phyloP scores from a whole-genome alignment of 2,113 vertebrate species.

The Eclectus roratus region DNA sequence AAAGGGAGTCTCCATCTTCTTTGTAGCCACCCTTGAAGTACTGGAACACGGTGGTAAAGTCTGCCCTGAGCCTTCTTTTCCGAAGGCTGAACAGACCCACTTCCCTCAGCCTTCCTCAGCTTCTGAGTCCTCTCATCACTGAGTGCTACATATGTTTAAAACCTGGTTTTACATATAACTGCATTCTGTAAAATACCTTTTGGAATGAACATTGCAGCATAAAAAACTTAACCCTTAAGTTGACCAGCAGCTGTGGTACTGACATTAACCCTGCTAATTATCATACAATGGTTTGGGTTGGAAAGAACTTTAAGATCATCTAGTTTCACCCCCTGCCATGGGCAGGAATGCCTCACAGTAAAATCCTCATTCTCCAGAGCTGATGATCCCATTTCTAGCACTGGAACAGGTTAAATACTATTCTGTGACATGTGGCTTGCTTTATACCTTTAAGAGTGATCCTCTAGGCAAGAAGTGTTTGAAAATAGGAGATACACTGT shows the following conservation, averaged over 20 bases:
- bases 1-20: background rate
- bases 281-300: background rate
- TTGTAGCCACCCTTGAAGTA: background rate
- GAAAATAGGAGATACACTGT: background rate
- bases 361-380: background rate
- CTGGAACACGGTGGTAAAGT: background rate
- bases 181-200: background rate
- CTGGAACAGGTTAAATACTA: background rate
- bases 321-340: background rate
- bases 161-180: background rate
- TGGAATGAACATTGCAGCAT: background rate
- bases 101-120: background rate
- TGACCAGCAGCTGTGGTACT: background rate
- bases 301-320: background rate
- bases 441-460: background rate
- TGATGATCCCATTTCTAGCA: background rate
- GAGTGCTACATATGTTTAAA: background rate
- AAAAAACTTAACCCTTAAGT: background rate
- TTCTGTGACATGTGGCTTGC: background rate
- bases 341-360: background rate
- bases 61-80: background rate
- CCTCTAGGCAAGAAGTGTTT: background rate
- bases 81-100: background rate
- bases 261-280: background rate
- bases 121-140: background rate